A percentile compares a stretch with the other conserved stretches of the same genome.
Conservation (phyloP, 2,888 invertebrate species). For the Hypena proboscidalis region DNA sequence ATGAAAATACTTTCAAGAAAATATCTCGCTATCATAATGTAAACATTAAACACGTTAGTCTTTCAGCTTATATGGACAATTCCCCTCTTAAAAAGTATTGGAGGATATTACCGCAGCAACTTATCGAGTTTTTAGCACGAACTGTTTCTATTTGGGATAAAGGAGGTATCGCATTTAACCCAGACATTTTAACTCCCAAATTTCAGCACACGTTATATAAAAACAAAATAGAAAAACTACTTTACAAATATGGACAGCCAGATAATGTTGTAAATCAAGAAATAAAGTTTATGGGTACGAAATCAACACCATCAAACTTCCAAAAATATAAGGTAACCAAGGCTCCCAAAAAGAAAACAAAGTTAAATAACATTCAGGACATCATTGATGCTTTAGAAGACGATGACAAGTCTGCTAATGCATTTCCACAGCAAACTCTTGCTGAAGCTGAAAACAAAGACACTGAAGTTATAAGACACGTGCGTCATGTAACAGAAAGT, state of each 20-base stretch:
- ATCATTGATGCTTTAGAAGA: constrained; percentile 68
- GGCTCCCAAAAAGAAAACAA: constrained; percentile 42
- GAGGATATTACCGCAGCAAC: constrained; percentile 58
- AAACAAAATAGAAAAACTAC: constrained; percentile 58
- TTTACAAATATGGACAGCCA: constrained; percentile 50
- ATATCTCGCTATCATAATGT: constrained; percentile 42
- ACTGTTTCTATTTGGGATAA: constrained; percentile 74
- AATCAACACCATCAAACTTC: no score
- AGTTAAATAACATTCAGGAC: constrained; percentile 72
- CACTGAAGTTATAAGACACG: constrained; percentile 13
- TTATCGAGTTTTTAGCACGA: constrained; percentile 65
- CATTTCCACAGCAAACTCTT: constrained; percentile 50
- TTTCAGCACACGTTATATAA: constrained; percentile 56
- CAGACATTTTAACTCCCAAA: constrained; percentile 60
- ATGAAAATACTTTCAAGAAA: constrained; percentile 30
- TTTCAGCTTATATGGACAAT: constrained; percentile 61
- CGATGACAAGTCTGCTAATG: constrained; percentile 39
- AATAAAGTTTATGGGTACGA: constrained; percentile 25
- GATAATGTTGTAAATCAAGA: constrained; percentile 21
- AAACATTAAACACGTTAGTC: constrained; percentile 53
- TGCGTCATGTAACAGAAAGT: constrained; percentile 15
- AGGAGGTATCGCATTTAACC: constrained; percentile 73
- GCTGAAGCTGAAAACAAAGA: constrained; percentile 58
- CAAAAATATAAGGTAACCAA: constrained; percentile 9
- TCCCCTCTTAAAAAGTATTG: constrained; percentile 68